Conservation (phyloP, 23 tunicate species). For the Pegea sp. region DNA sequence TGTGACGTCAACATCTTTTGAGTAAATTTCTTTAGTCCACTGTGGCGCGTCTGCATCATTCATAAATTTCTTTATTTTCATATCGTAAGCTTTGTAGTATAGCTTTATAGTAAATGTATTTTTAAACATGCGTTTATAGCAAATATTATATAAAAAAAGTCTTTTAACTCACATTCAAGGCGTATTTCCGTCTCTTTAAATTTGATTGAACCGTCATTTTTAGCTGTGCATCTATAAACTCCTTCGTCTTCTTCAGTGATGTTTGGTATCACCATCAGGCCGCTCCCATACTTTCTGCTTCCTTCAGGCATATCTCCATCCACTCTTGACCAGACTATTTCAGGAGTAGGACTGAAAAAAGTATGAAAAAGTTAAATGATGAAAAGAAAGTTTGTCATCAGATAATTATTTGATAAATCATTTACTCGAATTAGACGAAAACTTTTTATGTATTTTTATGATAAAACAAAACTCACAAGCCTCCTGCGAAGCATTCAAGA, state of each 20-base stretch:
- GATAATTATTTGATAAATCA: no score
- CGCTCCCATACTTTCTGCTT: constrained; percentile 5
- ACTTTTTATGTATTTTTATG: not conserved
- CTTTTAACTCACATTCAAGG: constrained; percentile 14
- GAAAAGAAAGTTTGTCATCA: no score
- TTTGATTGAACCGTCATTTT: constrained; percentile 4
- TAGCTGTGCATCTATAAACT: constrained; percentile 17
- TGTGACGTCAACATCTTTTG: constrained; percentile 6
- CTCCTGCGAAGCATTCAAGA: constrained; percentile 25
- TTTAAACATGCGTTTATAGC: not conserved
- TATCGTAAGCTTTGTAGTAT: no score
- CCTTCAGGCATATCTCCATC: constrained; percentile 3
- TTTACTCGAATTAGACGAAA: not conserved
- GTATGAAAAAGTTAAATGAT: no score
- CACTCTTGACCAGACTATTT: constrained; percentile 7
- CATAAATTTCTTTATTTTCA: no score
- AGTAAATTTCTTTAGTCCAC: constrained; percentile 5
- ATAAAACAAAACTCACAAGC: constrained; percentile 20
- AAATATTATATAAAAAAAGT: not conserved
- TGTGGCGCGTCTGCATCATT: constrained; percentile 14
- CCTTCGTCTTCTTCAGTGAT: constrained; percentile 32
- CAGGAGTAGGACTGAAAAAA: constrained; percentile 21
- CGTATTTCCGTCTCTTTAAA: not conserved
- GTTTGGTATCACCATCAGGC: constrained; percentile 12
- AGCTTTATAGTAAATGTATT: not conserved